Evolutionary conservation across 2,888 invertebrate species (phyloP), one percentile per base, ranked within the genome.

Genomic region (Uloborus plumipes): DNA sequence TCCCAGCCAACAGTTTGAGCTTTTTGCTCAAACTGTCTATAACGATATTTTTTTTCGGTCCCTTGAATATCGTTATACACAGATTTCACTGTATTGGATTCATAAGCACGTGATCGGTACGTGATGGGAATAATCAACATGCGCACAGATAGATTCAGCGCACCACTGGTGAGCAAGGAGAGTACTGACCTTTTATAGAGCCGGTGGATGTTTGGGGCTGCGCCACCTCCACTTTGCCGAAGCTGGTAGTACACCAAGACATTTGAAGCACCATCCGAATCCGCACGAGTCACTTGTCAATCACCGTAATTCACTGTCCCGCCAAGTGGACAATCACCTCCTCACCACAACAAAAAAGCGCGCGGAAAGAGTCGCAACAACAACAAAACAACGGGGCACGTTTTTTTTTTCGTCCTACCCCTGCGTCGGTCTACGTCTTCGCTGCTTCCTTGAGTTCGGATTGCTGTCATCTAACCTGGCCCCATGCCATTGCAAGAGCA

Each of bases 201-300:
- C 86, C 86, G 20, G 85, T 85, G 73, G 86, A 86, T 22, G 86
- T 85, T 69, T 86, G 86, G 61, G 86, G 86, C 76, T 86, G 86
- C 14, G 85, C 86, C 66, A 86, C 85, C 85, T 86, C 86, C 75
- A 86, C 86, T 80, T 86, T 86, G 59, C 85, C 85, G 79, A 84
- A 85, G 76, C 77, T 85, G 72, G 73, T 85, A 73, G 74, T 83
- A 50, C 81, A 75, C 86, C 86, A 86, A 64, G 86, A 86, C 85
- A 86, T 86, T 77, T 83, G 82, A 72, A 83, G 76, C 82, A 83
- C 82, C 82, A 83, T 83, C 62, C 75, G 75, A 65, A 74, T 70
- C n/a, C 22, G 22, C 50, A 58, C 66, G 13, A 49, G 62, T 31
- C 58, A 50, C 50, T 67, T 67, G 67, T 62, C 76, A 76, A 76